Evolutionary conservation across 2,113 vertebrate genomes (phyloP).

Genomic region (Gopherus flavomarginatus): DNA sequence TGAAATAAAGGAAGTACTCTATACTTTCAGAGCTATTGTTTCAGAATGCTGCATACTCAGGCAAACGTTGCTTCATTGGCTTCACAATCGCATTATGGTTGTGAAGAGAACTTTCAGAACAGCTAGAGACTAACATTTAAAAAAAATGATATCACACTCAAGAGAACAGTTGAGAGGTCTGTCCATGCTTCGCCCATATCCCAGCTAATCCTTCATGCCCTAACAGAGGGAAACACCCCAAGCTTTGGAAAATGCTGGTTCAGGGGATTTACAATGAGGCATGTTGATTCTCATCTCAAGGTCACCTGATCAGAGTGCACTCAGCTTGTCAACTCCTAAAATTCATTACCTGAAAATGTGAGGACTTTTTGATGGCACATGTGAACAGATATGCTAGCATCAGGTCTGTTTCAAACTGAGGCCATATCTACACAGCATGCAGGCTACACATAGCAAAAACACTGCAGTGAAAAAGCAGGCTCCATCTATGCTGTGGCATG

Average conservation of each 20-base stretch:
- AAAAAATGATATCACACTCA: no score
- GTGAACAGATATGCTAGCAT: not conserved
- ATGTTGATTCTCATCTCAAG: not conserved
- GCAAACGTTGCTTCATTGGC: not conserved
- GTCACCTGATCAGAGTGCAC: not conserved
- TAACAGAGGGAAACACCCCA: rapidly evolving
- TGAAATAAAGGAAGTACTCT: not conserved
- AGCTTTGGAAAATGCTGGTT: not conserved
- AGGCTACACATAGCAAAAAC: not conserved
- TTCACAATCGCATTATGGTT: not conserved
- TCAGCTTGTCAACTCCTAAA: constrained; percentile 1
- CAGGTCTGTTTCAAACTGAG: not conserved
- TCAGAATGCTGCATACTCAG: not conserved
- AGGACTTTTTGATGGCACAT: not conserved
- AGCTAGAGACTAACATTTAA: not conserved
- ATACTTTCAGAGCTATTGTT: not conserved
- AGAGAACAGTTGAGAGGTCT: not conserved
- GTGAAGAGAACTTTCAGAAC: not conserved
- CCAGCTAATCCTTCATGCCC: not conserved
- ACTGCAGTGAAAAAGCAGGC: not conserved
- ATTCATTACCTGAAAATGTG: not conserved
- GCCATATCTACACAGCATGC: not conserved
- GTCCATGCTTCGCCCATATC: not conserved
- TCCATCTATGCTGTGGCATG: not conserved
- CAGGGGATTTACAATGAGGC: not conserved